Conservation (phyloP, 2,113 vertebrate genomes). For the Glaucidium brasilianum region DNA sequence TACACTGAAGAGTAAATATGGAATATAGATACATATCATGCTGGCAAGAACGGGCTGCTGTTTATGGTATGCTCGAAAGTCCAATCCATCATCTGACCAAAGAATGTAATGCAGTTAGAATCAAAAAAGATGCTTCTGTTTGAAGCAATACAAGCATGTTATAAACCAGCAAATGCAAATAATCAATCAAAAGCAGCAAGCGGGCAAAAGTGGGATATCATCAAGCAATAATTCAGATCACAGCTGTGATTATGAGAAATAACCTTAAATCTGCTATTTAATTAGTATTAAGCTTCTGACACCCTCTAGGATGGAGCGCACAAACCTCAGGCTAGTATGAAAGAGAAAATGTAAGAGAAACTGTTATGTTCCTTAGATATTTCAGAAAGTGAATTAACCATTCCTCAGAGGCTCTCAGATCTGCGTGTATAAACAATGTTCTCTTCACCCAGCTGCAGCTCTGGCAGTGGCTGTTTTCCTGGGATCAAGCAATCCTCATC, state of each 20-base stretch:
- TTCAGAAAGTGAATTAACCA: not conserved
- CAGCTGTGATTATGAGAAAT: slow-evolving; percentile 45
- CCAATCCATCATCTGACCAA: slow-evolving; percentile 65
- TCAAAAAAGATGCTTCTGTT: slow-evolving; percentile 29
- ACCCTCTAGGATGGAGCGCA: not conserved
- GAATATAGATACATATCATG: slow-evolving; percentile 29
- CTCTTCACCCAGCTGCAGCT: not conserved
- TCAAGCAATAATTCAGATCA: slow-evolving; percentile 39
- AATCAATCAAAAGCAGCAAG: slow-evolving; percentile 53
- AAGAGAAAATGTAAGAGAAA: not conserved
- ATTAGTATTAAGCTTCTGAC: slow-evolving; percentile 51
- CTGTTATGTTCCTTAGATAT: not conserved
- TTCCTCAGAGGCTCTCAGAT: not conserved
- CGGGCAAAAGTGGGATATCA: not conserved
- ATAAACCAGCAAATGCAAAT: slow-evolving; percentile 59
- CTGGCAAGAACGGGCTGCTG: not conserved
- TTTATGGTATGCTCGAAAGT: slow-evolving; percentile 18
- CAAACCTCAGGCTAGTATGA: not conserved
- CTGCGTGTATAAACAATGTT: not conserved
- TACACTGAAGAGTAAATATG: slow-evolving; percentile 39
- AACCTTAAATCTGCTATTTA: slow-evolving; percentile 42
- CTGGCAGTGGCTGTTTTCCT: not conserved
- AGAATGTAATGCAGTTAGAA: not conserved
- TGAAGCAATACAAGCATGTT: not conserved
- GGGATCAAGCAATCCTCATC: not conserved